Percentiles rank a stretch among this genome's conserved stretches.
Conservation (phyloP, 1,140 invertebrate genomes). For the Hormaphis cornu region DNA sequence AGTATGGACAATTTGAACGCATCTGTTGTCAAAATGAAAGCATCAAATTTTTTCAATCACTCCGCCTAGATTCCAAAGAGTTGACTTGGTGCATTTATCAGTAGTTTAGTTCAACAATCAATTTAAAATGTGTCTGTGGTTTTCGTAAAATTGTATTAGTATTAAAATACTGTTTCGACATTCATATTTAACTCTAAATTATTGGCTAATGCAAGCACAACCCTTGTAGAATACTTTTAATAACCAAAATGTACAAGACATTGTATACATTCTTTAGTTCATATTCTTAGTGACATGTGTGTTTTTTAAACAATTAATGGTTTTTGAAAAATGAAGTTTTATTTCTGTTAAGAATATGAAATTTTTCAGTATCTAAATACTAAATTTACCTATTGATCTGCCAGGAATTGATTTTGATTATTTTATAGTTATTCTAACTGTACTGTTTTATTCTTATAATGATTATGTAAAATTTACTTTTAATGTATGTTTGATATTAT, state of each 20-base stretch:
- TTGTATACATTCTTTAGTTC: too few species aligned
- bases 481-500: too few species aligned
- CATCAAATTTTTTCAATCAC: conserved; percentile 49
- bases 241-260: not conserved
- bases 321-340: too few species aligned
- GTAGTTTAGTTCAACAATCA: not conserved
- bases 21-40: conserved; percentile 60
- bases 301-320: too few species aligned
- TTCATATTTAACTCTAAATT: not conserved
- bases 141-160: not conserved
- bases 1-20: conserved; percentile 60
- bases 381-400: too few species aligned
- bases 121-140: not conserved
- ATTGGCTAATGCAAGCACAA: not conserved
- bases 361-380: too few species aligned
- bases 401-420: too few species aligned
- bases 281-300: too few species aligned
- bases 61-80: not conserved
- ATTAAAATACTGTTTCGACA: not conserved
- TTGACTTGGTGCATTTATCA: not conserved
- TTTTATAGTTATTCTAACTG: too few species aligned
- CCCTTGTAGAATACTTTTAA: not conserved
- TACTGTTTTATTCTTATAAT: too few species aligned
- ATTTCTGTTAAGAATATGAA: too few species aligned
- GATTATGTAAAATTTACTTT: too few species aligned